These are phyloP conservation scores for Cyanistes caeruleus DNA, from an alignment of 2,113 vertebrate genomes.

Conservation along the genomic window DNA sequence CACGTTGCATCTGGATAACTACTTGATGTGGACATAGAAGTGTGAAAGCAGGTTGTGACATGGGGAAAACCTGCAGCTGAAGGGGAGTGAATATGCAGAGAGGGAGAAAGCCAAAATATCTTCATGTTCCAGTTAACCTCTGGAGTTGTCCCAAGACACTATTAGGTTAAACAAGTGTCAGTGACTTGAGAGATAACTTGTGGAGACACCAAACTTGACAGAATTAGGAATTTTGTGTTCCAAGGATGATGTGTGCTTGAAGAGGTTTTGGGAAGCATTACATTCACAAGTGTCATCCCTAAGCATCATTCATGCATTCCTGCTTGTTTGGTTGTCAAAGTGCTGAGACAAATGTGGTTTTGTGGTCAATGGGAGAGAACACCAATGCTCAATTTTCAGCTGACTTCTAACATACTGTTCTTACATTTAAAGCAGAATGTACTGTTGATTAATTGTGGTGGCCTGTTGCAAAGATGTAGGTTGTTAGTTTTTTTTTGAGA, in stretches of 20 bases:
- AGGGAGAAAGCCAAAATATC: conserved; percentile 11
- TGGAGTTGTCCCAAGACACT: not conserved
- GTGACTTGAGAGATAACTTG: conserved; percentile 54
- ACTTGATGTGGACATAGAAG: fast-evolving
- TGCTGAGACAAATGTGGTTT: not conserved
- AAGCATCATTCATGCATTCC: not conserved
- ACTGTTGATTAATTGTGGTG: not conserved
- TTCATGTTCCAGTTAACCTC: conserved; percentile 36
- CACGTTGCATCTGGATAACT: fast-evolving
- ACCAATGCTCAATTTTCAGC: not conserved
- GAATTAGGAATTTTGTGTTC: conserved; percentile 38
- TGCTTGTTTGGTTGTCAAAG: conserved; percentile 2
- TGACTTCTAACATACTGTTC: not conserved
- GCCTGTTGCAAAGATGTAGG: not conserved
- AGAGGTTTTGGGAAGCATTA: not conserved
- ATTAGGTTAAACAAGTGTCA: conserved; percentile 36
- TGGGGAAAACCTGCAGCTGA: not conserved
- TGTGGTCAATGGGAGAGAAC: not conserved
- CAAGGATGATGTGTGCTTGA: conserved; percentile 40
- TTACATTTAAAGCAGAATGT: not conserved
- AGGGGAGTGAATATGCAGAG: not conserved
- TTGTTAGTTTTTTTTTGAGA: not conserved
- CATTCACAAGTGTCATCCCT: not conserved
- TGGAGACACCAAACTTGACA: conserved; percentile 26
- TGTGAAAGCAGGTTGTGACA: not conserved